These are phyloP conservation scores for Cactoblastis cactorum DNA, from an alignment of 2,888 invertebrate genomes.

Conservation along the genomic window DNA sequence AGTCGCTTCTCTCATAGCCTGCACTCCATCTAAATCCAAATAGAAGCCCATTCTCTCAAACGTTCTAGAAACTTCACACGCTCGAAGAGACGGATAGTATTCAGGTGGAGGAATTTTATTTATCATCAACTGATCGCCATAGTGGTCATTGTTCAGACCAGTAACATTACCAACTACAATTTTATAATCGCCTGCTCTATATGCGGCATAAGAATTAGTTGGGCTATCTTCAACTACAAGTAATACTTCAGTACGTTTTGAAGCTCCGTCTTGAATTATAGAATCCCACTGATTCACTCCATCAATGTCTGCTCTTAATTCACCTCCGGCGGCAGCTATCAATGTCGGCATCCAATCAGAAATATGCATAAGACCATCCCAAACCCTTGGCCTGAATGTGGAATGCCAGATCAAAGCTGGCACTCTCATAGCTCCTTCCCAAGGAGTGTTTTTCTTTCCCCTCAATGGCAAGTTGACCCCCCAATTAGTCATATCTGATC, in stretches of 20 bases:
- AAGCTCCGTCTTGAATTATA: constrained; percentile 66
- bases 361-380: constrained; percentile 84
- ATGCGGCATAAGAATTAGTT: constrained; percentile 71
- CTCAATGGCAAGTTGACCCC: constrained; percentile 89
- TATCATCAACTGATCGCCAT: constrained; percentile 50
- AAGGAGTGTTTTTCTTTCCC: constrained; percentile 89
- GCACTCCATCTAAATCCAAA: constrained; percentile 44
- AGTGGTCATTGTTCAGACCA: constrained; percentile 55
- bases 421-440: constrained; percentile 91
- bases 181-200: constrained; percentile 82
- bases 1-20: constrained; percentile 44
- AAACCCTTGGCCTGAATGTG: constrained; percentile 80
- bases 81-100: constrained; percentile 47
- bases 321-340: constrained; percentile 57
- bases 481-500: constrained; percentile 83
- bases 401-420: constrained; percentile 85
- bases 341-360: constrained; percentile 92
- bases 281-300: constrained; percentile 85
- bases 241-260: constrained; percentile 76
- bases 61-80: constrained; percentile 47
- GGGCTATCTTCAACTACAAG: constrained; percentile 78
- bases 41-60: constrained; percentile 50
- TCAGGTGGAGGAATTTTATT: constrained; percentile 50
- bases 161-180: constrained; percentile 79
- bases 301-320: constrained; percentile 69